Evolutionary conservation across 2,113 vertebrate genomes (phyloP), one percentile per base, ranked within the genome.

Genomic region (Hoplias malabaricus): DNA sequence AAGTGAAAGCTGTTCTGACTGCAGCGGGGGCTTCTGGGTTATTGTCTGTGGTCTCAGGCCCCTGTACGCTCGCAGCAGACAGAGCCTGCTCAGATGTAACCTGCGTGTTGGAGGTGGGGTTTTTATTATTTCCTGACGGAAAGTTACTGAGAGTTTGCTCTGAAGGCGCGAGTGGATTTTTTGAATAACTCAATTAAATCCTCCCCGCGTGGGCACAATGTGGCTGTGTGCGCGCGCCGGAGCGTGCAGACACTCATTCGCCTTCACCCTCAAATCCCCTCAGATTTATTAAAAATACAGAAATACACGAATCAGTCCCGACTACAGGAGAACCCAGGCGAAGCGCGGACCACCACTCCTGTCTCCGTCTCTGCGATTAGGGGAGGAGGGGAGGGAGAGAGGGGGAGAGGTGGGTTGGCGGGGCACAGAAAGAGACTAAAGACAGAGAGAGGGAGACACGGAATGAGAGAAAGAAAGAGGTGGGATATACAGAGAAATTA

Each of bases 231-330:
- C 79, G 81, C 77, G 68, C 73, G 72, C 16, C 72, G 48, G 82
- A 83, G 84, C 84, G 81, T 81, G 79, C 69, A 71, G 23, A 69
- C 67, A 81, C 78, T 83, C 76, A 81, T 78, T 79, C 56, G 79
- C 53, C 69, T 70, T 78, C 77, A 70, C 80, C 67, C 72, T 56
- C 68, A 84, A 83, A 85, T 81, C 81, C 81, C 76, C 21, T 43
- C 68, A 80, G 81, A 83, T 81, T 83, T 81, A 81, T 83, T 81
- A 78, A 73, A 74, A 82, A 70, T 82, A 77, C 80, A 67, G 33
- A 75, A 34, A 36, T 56, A 77, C 36, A 68, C 23, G 66, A 85
- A 80, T 77, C 72, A 76, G 34, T 69, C 75, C 69, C 61, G 65
- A 68, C 67, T 69, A 66, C 72, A 68, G 65, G 50, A 46, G 78